Evolutionary conservation across 2,113 vertebrate genomes (phyloP).

Genomic region (Etheostoma spectabile): DNA sequence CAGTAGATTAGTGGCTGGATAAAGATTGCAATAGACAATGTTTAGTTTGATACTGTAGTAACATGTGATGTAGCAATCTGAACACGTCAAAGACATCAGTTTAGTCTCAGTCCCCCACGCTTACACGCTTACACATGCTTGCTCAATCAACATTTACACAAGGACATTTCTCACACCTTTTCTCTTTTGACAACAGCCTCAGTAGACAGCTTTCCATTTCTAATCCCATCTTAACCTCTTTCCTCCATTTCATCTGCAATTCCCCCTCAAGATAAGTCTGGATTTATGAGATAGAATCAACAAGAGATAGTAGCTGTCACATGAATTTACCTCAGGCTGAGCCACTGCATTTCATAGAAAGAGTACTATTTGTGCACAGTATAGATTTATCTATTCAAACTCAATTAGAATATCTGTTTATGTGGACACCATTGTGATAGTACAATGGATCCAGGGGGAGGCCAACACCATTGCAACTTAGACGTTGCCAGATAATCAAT

Average conservation of each 20-base stretch:
- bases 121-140: no score
- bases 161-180: background rate
- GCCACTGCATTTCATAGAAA: background rate
- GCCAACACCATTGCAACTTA: conserved; percentile 29
- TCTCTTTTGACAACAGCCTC: background rate
- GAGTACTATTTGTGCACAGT: background rate
- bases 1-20: background rate
- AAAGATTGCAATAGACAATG: background rate
- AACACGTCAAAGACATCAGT: background rate
- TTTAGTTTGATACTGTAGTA: background rate
- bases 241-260: background rate
- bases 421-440: conserved; percentile 5
- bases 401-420: conserved; percentile 10
- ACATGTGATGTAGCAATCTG: background rate
- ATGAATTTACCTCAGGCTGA: background rate
- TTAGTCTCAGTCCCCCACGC: background rate
- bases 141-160: background rate
- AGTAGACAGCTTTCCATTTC: conserved; percentile 1
- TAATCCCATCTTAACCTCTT: conserved; percentile 18
- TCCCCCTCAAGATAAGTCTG: background rate
- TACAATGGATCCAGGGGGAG: conserved; percentile 18
- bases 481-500: conserved; percentile 59
- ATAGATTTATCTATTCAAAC: background rate
- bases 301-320: background rate
- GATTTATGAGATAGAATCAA: conserved; percentile 16